A percentile compares a stretch with the other conserved stretches of the same genome.
These are phyloP conservation scores for Lanius ludovicianus DNA, from an alignment of 2,113 vertebrate species.

Conservation along the genomic window DNA sequence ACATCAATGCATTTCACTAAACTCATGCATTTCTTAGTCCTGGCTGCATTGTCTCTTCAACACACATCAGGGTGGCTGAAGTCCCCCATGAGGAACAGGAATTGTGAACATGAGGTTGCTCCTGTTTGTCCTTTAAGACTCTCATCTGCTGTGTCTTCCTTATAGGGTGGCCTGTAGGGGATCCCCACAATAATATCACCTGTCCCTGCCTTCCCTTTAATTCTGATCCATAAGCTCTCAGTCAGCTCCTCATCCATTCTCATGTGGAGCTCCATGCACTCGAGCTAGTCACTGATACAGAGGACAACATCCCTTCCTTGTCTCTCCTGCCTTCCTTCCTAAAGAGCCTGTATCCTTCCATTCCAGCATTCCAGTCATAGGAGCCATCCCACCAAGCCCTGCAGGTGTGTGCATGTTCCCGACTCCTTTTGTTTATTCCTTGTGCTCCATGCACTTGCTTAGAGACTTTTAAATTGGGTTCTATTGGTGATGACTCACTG, in stretches of 20 bases:
- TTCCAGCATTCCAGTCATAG: not conserved
- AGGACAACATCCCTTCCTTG: not conserved
- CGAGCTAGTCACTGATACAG: not conserved
- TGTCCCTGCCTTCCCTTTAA: not conserved
- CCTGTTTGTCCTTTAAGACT: not conserved
- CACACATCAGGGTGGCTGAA: not conserved
- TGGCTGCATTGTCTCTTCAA: not conserved
- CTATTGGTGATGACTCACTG: not conserved
- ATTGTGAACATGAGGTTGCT: not conserved
- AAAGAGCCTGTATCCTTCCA: not conserved
- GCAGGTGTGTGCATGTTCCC: accelerated
- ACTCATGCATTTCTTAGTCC: not conserved
- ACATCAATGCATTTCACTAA: not conserved
- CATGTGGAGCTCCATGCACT: not conserved
- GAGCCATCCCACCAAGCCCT: not conserved
- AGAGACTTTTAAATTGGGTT: not conserved
- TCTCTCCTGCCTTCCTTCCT: not conserved
- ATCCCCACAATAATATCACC: not conserved
- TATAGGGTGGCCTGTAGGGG: not conserved
- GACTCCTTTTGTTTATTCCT: not conserved
- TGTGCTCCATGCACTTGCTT: not conserved
- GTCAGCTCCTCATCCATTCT: not conserved
- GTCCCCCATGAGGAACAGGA: not conserved
- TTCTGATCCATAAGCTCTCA: not conserved
- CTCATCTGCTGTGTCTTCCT: not conserved